A percentile compares a stretch with the other conserved stretches of the same genome.
phyloP scores from a whole-genome alignment of 2,888 invertebrate species.

The Pinctada fucata region DNA sequence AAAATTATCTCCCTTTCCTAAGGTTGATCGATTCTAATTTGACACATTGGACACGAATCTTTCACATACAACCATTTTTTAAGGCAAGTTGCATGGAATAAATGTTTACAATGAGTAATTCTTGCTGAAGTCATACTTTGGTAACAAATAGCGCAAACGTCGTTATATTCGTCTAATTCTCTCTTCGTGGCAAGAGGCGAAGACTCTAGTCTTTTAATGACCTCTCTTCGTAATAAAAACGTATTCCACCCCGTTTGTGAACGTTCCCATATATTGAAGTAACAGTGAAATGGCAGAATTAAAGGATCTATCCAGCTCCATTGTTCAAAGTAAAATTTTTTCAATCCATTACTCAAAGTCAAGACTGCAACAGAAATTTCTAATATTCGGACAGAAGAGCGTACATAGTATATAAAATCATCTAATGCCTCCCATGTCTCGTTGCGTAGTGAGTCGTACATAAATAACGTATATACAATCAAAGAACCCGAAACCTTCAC shows the following conservation, averaged over 20 bases:
- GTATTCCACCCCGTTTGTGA: slow-evolving; percentile 3
- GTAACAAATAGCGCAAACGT: slow-evolving; percentile 80
- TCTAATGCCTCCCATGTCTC: neutral
- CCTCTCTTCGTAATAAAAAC: neutral
- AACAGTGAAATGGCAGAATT: too few species aligned
- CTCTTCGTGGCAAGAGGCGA: slow-evolving; percentile 74
- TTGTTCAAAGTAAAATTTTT: too few species aligned
- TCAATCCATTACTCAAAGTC: neutral
- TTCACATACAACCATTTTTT: slow-evolving; percentile 95
- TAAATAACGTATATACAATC: neutral
- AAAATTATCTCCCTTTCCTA: too few species aligned
- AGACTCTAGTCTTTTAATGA: slow-evolving; percentile 1
- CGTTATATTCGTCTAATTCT: slow-evolving; percentile 75
- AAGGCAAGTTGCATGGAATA: slow-evolving; percentile 94
- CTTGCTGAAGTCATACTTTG: slow-evolving; percentile 76
- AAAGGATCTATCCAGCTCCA: too few species aligned
- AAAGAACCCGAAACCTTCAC: slow-evolving; percentile 71
- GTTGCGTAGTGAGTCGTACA: neutral
- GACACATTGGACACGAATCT: slow-evolving; percentile 93
- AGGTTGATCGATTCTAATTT: too few species aligned
- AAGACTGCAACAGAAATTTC: too few species aligned
- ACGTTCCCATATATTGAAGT: too few species aligned
- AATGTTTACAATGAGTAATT: slow-evolving; percentile 85
- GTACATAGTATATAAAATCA: neutral
- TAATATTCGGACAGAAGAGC: neutral